These are phyloP conservation scores for Hypotaenidia okinawae DNA, from an alignment of 2,797 vertebrate species.

Conservation along the genomic window DNA sequence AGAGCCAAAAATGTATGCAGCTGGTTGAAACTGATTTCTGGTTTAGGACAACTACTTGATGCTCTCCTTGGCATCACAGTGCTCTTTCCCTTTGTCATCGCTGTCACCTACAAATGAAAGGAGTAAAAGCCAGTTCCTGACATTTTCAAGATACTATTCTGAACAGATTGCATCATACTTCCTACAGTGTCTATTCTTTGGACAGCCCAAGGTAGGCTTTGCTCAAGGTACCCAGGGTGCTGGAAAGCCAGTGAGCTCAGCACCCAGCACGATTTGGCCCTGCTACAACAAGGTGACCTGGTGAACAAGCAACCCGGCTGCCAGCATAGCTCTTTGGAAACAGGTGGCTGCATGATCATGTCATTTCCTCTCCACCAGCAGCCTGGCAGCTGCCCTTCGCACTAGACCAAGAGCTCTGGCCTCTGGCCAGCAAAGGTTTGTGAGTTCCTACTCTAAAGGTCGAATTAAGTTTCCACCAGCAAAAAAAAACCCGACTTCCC, in stretches of 20 bases:
- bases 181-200: neutral
- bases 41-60: neutral
- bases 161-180: slow-evolving; percentile 17
- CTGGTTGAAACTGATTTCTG: neutral
- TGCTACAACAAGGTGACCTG: slow-evolving; percentile 45
- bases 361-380: slow-evolving; percentile 60
- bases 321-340: neutral
- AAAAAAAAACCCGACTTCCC: neutral
- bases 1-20: neutral
- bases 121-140: neutral
- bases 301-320: neutral
- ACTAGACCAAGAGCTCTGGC: slow-evolving; percentile 3
- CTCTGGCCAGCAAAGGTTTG: slow-evolving; percentile 27
- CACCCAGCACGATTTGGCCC: slow-evolving; percentile 15
- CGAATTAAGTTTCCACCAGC: neutral
- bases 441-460: slow-evolving; percentile 1
- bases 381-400: slow-evolving; percentile 30
- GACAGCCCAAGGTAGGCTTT: neutral
- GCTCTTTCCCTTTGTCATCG: neutral
- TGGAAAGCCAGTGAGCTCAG: slow-evolving; percentile 29
- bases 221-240: neutral
- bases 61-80: neutral
- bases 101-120: neutral
- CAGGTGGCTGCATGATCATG: slow-evolving; percentile 26
- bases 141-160: slow-evolving; percentile 35